Conservation (phyloP, 2,797 vertebrate species). For the Geotrypetes seraphini region DNA sequence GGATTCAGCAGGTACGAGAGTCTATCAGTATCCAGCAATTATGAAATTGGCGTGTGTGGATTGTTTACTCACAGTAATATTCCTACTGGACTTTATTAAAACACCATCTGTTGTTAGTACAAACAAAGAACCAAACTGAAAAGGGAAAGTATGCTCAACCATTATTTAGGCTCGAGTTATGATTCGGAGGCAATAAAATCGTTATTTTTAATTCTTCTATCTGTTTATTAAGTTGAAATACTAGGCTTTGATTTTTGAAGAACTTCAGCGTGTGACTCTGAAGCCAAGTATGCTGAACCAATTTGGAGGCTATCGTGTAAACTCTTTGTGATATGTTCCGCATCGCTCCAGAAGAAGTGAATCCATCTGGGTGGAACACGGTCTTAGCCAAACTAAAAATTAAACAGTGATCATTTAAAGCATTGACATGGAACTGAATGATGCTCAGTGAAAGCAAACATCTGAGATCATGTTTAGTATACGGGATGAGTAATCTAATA, state of each 20-base stretch:
- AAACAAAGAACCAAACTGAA: constrained; percentile 70
- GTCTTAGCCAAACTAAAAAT: constrained; percentile 32
- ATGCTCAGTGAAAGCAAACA: constrained; percentile 21
- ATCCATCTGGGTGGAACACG: constrained; percentile 3
- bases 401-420: constrained; percentile 35
- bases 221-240: constrained; percentile 9
- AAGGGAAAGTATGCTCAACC: constrained; percentile 22
- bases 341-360: constrained; percentile 18
- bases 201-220: constrained; percentile 1
- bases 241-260: neutral
- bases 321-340: constrained; percentile 15
- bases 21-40: constrained; percentile 98
- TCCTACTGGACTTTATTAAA: constrained; percentile 99
- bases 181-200: constrained; percentile 2
- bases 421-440: constrained; percentile 18
- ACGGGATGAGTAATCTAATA: constrained; percentile 37
- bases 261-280: neutral
- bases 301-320: constrained; percentile 14
- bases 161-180: constrained; percentile 2
- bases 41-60: constrained; percentile 93
- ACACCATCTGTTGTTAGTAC: constrained; percentile 97
- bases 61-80: constrained; percentile 99
- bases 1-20: constrained; percentile 87
- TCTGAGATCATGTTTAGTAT: constrained; percentile 25
- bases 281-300: neutral